Evolutionary conservation across 2,113 vertebrate genomes (phyloP), one percentile per base, ranked within the genome.

Genomic region (Festucalex cinctus): DNA sequence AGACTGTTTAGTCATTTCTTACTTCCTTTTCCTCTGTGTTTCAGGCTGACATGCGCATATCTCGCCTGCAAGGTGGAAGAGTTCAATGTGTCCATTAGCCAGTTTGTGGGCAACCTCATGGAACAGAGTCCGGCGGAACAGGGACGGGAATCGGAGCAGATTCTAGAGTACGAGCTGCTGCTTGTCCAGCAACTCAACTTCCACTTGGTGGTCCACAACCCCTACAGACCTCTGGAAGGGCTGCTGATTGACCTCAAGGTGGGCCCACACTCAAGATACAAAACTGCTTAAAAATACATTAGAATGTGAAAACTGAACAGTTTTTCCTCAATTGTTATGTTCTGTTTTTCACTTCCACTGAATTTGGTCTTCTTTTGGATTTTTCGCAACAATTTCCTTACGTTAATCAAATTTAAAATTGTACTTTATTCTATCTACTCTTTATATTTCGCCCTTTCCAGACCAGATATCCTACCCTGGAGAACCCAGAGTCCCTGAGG

Each of bases 51-150:
- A 0, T 97, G 96, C 83, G 91, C 90, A 0, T 99, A 97, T 88
- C 86, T 99, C 75, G 93, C 97, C 37, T 99, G 97, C 80, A 99
- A 99, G 90, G 97, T 98, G 77, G 97, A 99, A 58, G 95, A 99
- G 88, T 99, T 99, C 85, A 99, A 99, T 37, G 96, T 99, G 10
- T 99, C 97, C 76, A 94, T 95, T 80, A 83, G 85, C 43, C 97
- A 99, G 74, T 99, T 99, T 80, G 95, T 96, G 73, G 94, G 93
- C 60, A 99, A 99, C 73, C 93, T 99, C 22, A 13, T 85, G 57
- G 93, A 93, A 63, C 96, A 99, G 85, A 95, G 86, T 16, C 91
- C 93, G 9, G 70, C 89, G 0, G 94, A 93, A 39, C 95, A 95
- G 75, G 96, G 97, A 64, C 93, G 91, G 63, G 84, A 92, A 22